A percentile compares a stretch with the other conserved stretches of the same genome.
Conservation (phyloP, 2,113 vertebrate genomes). For the Chionomys nivalis region DNA sequence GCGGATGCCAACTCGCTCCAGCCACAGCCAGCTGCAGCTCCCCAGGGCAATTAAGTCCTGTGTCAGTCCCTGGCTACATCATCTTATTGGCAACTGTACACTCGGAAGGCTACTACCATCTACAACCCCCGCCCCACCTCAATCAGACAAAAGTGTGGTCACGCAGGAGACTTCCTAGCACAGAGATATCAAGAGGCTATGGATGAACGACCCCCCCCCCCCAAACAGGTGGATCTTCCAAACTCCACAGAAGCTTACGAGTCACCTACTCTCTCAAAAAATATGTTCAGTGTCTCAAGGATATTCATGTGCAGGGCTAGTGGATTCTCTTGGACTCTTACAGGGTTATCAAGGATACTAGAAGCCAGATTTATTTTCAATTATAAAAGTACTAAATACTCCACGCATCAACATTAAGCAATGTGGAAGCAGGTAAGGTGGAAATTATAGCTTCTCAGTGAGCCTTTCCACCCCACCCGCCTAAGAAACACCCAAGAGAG, state of each 20-base stretch:
- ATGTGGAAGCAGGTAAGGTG: neutral
- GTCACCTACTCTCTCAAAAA: neutral
- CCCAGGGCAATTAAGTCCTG: constrained; percentile 65
- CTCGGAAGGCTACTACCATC: neutral
- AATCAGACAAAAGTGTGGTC: neutral
- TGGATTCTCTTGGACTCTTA: neutral
- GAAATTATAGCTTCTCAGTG: neutral
- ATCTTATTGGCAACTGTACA: constrained; percentile 28
- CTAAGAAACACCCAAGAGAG: neutral
- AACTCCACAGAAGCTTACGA: neutral
- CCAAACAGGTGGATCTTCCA: neutral
- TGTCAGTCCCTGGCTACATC: constrained; percentile 3
- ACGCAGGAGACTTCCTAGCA: neutral
- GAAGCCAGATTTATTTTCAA: neutral
- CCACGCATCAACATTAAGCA: neutral
- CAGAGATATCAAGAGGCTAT: neutral
- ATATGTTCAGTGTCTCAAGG: neutral
- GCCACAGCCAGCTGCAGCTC: constrained; percentile 67
- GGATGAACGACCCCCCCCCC: neutral
- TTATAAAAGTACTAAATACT: neutral
- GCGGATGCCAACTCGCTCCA: constrained; percentile 68
- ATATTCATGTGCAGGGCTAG: neutral
- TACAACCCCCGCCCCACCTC: neutral
- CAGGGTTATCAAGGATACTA: neutral
- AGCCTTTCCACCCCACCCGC: neutral